Evolutionary conservation across 2,888 invertebrate species (phyloP).

Genomic region (Anodontia alba): DNA sequence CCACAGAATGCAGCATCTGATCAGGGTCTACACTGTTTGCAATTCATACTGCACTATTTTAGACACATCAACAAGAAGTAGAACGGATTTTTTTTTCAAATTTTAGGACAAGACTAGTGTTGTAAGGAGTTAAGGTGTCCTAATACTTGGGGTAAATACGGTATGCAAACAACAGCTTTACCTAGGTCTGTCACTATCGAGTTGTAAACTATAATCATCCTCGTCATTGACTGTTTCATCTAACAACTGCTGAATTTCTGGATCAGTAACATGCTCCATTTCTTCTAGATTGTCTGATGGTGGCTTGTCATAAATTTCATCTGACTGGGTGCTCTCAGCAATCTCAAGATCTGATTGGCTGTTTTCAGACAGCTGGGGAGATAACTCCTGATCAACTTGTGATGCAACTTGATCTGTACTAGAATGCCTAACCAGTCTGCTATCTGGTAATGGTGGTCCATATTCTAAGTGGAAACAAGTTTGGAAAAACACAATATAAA

Average conservation of each 20-base stretch:
- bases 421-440: conserved; percentile 45
- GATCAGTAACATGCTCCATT: conserved; percentile 43
- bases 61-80: too few species aligned
- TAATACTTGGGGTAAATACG: too few species aligned
- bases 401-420: neutral
- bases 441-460: conserved; percentile 58
- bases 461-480: conserved; percentile 37
- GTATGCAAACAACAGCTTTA: too few species aligned
- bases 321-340: conserved; percentile 17
- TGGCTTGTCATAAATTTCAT: neutral
- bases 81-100: too few species aligned
- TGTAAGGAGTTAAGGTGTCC: too few species aligned
- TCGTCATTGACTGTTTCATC: conserved; percentile 45
- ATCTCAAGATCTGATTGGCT: conserved; percentile 7
- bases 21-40: too few species aligned
- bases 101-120: too few species aligned
- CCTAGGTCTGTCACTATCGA: neutral
- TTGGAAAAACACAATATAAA: too few species aligned
- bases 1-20: too few species aligned
- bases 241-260: conserved; percentile 58
- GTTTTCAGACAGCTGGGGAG: conserved; percentile 16
- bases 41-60: too few species aligned
- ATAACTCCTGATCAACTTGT: neutral
- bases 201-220: neutral
- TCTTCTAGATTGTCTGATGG: neutral